Conservation (phyloP, 2,797 vertebrate species). For the Buphagus erythrorhynchus region DNA sequence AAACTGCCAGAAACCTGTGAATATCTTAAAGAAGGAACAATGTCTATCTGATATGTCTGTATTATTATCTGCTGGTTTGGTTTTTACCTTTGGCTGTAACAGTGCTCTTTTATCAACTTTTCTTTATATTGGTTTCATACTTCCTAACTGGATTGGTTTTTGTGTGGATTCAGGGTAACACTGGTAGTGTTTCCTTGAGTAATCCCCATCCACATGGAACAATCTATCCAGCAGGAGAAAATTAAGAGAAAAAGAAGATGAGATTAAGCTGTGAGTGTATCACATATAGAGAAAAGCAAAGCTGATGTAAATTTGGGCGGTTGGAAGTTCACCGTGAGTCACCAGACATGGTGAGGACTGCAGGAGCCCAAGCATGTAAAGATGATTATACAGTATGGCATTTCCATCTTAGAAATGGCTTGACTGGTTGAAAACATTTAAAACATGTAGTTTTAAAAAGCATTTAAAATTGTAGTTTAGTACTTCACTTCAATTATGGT, state of each 20-base stretch:
- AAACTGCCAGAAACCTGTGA: neutral
- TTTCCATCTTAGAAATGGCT: slow-evolving; percentile 1
- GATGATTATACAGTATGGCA: slow-evolving; percentile 42
- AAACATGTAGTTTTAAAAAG: neutral
- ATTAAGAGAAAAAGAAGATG: neutral
- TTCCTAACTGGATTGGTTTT: neutral
- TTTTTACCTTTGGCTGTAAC: neutral
- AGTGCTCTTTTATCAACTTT: neutral
- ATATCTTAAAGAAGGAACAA: neutral
- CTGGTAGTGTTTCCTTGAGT: neutral
- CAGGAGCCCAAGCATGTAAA: neutral
- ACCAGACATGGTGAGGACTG: neutral
- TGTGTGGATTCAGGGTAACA: neutral
- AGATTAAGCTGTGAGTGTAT: neutral
- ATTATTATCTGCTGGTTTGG: neutral
- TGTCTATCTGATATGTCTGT: rapidly evolving
- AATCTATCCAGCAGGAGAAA: neutral
- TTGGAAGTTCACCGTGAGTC: neutral
- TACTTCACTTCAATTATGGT: neutral
- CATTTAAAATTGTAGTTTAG: slow-evolving; percentile 25
- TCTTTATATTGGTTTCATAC: neutral
- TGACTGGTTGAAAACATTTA: neutral
- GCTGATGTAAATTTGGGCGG: neutral
- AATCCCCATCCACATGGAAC: neutral
- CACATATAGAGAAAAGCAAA: neutral